Evolutionary conservation across 30 jellyfish, hydroid and myxozoan genomes (phyloP), one percentile per base, ranked within the genome.

Genomic region (Aurelia sp.): DNA sequence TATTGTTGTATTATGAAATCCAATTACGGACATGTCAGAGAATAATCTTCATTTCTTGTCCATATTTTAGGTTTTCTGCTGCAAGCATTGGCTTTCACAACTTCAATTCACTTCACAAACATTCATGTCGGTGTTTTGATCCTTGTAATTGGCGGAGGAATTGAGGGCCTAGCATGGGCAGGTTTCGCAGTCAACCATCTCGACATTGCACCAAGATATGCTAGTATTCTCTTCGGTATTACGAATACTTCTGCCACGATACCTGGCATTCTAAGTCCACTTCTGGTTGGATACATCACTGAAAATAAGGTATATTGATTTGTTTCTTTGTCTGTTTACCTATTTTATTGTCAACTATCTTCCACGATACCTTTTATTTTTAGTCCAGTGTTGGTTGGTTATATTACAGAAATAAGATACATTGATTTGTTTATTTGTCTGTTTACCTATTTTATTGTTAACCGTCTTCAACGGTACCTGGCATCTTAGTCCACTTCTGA

Each of bases 121-220:
- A 72, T 88, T 20, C 91, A 88, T 52, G 64, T 67, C 65, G 90
- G 96, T 59, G 97, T 88, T 61, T 44, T 82, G 31, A 63, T 86
- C 20, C 76, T 93, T 48, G 90, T 93, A 13, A 80, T 88, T 52
- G 97, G 97, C 15, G 97, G 96, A 12, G 98, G 98, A 63, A 74
- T 92, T 9, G 98, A 92, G 64, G 92, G 96, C 11, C 70, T 94
- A 44, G 99, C 99, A 8, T 94, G 99, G 99, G 95, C 93, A 50
- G 99, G 99, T 11, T 94, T 94, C 66, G 97, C 98, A n/a, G 92
- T 94, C 67, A 94, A 94, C 68, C 99, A 94, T 58, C 90, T 94
- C 20, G 99, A 94, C 72, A 94, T 94, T 35, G 95, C 97, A 2
- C 99, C 99, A 7, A 53, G 97, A 51, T 94, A 94, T 78, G 97